Conservation (phyloP, 2,797 vertebrate genomes). For the Astyanax mexicanus region DNA sequence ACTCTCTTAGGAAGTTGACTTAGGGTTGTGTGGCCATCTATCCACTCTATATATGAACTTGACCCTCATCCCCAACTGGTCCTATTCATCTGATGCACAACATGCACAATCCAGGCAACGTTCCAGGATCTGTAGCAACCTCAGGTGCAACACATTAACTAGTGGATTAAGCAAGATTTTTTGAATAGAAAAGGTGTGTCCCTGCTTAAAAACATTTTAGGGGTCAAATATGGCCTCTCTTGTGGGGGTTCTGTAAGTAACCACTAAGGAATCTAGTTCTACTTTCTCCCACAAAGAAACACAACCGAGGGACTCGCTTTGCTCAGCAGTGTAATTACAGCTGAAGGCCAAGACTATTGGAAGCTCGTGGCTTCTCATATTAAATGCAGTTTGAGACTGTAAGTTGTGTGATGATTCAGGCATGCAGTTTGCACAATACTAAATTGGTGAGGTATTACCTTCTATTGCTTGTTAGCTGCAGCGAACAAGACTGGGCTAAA, state of each 20-base stretch:
- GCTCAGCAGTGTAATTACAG: not conserved
- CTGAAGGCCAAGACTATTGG: not conserved
- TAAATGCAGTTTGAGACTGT: not conserved
- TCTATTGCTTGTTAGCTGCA: no score
- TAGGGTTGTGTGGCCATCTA: no score
- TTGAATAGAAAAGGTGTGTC: not conserved
- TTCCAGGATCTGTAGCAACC: not conserved
- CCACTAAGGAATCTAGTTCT: not conserved
- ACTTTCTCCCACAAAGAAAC: not conserved
- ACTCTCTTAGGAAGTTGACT: not conserved
- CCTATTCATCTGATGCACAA: not conserved
- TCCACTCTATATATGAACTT: not conserved
- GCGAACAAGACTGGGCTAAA: no score
- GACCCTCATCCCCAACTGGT: not conserved
- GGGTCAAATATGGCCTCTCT: not conserved
- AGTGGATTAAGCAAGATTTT: not conserved
- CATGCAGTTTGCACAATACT: not conserved
- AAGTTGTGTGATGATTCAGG: not conserved
- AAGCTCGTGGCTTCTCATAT: not conserved
- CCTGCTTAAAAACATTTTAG: not conserved
- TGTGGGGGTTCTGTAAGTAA: not conserved
- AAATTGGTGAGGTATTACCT: no score
- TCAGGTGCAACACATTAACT: not conserved
- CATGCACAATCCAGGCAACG: not conserved
- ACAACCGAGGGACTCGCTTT: not conserved